Evolutionary conservation across 2,113 vertebrate species (phyloP), one percentile per base, ranked within the genome.

Genomic region (Phrynosoma blainvillii): DNA sequence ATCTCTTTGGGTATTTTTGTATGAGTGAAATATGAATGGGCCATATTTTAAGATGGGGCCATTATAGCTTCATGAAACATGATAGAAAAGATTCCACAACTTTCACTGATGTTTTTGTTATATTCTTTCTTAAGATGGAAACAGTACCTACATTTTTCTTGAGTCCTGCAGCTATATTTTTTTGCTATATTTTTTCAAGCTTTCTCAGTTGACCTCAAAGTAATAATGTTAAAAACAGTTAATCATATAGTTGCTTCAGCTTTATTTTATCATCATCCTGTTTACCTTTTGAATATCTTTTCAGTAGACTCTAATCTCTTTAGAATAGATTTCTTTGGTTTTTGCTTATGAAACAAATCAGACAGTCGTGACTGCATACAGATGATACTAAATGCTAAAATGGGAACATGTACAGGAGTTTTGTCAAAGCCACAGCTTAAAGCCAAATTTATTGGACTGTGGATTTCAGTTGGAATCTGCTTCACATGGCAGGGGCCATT

Each of bases 261-360:
- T 47, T 85, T 5, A 47, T 47, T 77, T 40, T 20, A 20, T 65
- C 32, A 40, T 30, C 25, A 42, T 36, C 36, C 25, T 47, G 74
- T 84, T 59, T 27, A 21, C 52, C 62, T n/a, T 84, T 84, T 71
- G 40, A 83, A 70, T 47, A 25, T 83, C 81, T 84, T 84, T 74
- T 36, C 21, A 21, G 12, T 56, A 32, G 47, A 27, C 47, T 56
- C 27, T 54, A 56, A 75, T 84, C 42, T 30, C 32, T 62, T 84
- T 47, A 8, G 54, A 75, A 84, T 9, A 59, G 20, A 84, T 36
- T 59, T 36, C 36, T n/a, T 68, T 13, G n/a, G n/a, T 20, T 74
- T 84, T 71, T 75, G 20, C 30, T n/a, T 84, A 27, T 32, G 71
- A 40, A 75, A 42, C 52, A 23, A 25, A 76, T 62, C 52, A 75